Base-by-base conservation (phyloP, 1,140 invertebrate species). In the Zeugodacus cucurbitae region DNA sequence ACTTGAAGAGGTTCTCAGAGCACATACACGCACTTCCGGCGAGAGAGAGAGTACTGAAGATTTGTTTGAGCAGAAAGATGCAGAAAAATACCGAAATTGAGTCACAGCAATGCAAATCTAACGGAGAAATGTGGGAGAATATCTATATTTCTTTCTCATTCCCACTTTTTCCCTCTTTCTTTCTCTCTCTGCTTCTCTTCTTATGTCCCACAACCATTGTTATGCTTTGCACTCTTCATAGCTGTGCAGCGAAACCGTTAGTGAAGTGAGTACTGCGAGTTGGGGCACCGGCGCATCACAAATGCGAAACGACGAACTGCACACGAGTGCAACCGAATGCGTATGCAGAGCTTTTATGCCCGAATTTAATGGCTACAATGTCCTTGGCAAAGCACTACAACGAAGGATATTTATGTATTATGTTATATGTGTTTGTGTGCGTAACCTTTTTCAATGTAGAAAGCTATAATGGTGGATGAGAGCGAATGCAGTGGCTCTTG, bases 291-390 rank as follows among this genome's bases (percentile, higher is more conserved):
- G 74, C 74, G 41, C 74, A 82, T 48, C 74, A 29, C 8, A 70
- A n/a, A 82, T 26, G n/a, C 57, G n/a, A 58, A 58, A 22, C 8
- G 54, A 44, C 85, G 57, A 86, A 86, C 17, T 57, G 85, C 85
- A 86, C 58, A 86, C 48, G 58, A 58, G 58, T 59, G 58, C 85
- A 86, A 86, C 48, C 87, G 41, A 57, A 32, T 87, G 34, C 58
- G 82, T 44, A 57, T 32, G 64, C 44, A 64, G 7, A 70, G 34
- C 89, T 90, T 89, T 58, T 87, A 86, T 58, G 57, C 85, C 85
- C 88, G 89, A 48, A 67, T 93, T 93, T 93, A 91, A 93, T 93
- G 90, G 91, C 90, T 91, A 67, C 90, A 93, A 91, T 93, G 92
- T 93, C 92, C 92, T 93, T 93, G 92, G 90, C 89, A 89, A 89